Conservation (phyloP, 2,888 invertebrate genomes). For the Nematopogon swammerdamellus region DNA sequence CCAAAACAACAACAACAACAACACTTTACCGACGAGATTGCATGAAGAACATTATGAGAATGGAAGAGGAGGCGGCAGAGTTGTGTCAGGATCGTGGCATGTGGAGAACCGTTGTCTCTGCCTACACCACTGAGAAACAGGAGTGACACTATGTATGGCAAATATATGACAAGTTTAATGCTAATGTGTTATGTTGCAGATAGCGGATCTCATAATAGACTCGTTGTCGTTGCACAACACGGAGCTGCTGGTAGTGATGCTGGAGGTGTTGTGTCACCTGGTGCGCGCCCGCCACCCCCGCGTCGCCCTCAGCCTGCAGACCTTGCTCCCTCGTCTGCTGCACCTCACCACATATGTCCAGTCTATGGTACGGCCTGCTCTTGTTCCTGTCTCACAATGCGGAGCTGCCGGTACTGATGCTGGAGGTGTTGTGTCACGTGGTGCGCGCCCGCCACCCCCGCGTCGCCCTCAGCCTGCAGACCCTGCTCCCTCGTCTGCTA, state of each 20-base stretch:
- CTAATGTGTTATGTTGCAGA: slow-evolving; percentile 48
- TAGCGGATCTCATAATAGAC: slow-evolving; percentile 49
- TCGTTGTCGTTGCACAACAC: slow-evolving; percentile 32
- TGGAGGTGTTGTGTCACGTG: too few species aligned
- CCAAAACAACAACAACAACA: too few species aligned
- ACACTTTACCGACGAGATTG: too few species aligned
- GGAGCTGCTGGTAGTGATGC: slow-evolving; percentile 29
- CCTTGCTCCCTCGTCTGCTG: slow-evolving; percentile 57
- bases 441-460: background rate
- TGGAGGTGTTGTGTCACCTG: slow-evolving; percentile 27
- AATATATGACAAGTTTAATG: too few species aligned
- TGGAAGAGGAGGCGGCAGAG: too few species aligned
- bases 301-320: slow-evolving; percentile 45
- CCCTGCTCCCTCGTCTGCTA: slow-evolving; percentile 41
- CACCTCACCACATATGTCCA: slow-evolving; percentile 46
- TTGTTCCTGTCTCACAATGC: slow-evolving; percentile 11
- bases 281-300: slow-evolving; percentile 21
- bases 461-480: slow-evolving; percentile 23
- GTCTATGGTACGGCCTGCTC: slow-evolving; percentile 64
- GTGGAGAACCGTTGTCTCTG: too few species aligned
- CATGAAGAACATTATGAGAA: too few species aligned
- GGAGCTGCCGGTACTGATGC: too few species aligned
- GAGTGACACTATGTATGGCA: too few species aligned
- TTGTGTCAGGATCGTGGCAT: too few species aligned
- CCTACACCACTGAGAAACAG: too few species aligned